Evolutionary conservation across 2,888 invertebrate genomes (phyloP), one percentile per base, ranked within the genome.

Genomic region (Danaus chrysippus): DNA sequence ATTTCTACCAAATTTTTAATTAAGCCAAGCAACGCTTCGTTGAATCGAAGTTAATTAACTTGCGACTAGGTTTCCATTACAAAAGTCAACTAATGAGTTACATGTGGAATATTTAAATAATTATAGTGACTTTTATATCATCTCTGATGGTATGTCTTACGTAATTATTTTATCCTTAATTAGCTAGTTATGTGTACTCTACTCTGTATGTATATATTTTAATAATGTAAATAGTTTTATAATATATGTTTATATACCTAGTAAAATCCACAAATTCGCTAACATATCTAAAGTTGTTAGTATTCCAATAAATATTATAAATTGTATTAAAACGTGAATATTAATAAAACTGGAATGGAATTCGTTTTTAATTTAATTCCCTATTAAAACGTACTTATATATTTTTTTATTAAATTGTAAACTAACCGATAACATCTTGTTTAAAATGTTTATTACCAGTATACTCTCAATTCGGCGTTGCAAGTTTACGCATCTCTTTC

Each of bases 401-500:
- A 43, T 12, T 11, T 43, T 10, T n/a, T 43, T 13, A 13, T 5
- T 46, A n/a, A n/a, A 46, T 46, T 43, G 6, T n/a, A 43, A 43
- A 11, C 43, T n/a, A 15, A 56, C 55, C 10, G n/a, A 23, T 23
- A 80, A 49, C 10, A 17, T 10, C 81, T 79, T 79, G 81, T 83
- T 86, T 83, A 84, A 85, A 86, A 86, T 86, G 81, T 84, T 86
- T 79, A 83, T 81, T 78, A 78, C 77, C 76, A 75, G 81, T 78
- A 84, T 80, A 83, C 84, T 84, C 84, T 82, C 87, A 86, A 88
- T 87, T 87, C 84, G 77, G 79, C 85, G 85, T 87, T 86, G 87
- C 87, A 88, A 89, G 87, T 89, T 87, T 87, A 90, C 89, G 90
- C 89, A 89, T 90, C 87, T 88, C 88, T 86, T 88, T 87, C 89